Base-by-base conservation (phyloP, 2,797 vertebrate genomes). In the Strix occidentalis region DNA sequence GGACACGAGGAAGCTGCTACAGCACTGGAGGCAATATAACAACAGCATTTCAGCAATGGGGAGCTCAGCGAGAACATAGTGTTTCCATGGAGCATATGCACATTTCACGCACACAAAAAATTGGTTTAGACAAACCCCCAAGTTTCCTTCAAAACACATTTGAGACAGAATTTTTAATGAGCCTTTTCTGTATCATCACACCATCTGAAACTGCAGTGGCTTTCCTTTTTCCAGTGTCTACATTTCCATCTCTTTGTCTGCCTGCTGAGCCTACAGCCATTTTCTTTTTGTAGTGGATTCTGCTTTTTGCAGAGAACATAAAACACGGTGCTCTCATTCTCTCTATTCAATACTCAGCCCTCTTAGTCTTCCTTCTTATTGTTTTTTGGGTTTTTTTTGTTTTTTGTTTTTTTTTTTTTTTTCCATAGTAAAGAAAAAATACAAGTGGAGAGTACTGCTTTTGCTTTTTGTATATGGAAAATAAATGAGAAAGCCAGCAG, bases 231-330 rank as follows among this genome's bases (percentile, higher is more conserved):
- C 54, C 60, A 66, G 21, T 13, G 46, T 48, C 84, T 92, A 20
- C 31, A 37, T 70, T 13, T 31, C 70, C 39, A 76, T 64, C n/a
- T 33, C 70, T 84, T 68, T 89, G 74, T 21, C 70, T 28, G 10
- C 75, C 72, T 87, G 92, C 93, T 85, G 60, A 92, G 90, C 84
- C 68, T 56, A 76, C 84, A 94, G 84, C 48, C 79, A 58, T 85
- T 87, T 89, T 20, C 69, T 74, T 39, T 68, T 80, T 5, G 0
- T 37, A 23, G 37, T 66, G 56, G 51, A 76, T 94, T 58, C 60
- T 48, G 48, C 35, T 53, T 68, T 75, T 50, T 75, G 68, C 68
- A 46, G 68, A 89, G 58, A n/a, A 57, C 25, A 53, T 45, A 93
- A 95, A 90, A 14, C 90, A 58, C 0, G 0, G 20, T 51, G 43